Evolutionary conservation across 2,113 vertebrate species (phyloP), one percentile per base, ranked within the genome.

Genomic region (Oreocharis arfaki): DNA sequence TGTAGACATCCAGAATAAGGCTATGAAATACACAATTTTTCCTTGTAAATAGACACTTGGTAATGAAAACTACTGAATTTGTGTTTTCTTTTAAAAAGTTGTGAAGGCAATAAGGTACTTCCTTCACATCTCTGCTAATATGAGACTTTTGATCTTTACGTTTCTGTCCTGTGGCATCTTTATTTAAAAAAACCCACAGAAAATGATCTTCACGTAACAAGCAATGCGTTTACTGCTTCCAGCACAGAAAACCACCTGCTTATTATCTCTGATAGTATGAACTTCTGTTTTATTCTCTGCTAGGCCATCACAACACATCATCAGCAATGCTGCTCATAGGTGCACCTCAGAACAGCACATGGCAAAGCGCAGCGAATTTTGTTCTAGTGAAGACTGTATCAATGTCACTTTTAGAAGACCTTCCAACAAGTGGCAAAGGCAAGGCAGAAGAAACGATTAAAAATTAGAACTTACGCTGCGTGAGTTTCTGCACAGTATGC

Each of bases 181-280:
- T 37, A 84, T 70, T 60, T 5, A 15, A 80, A 94, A 57, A 28
- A 33, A 5, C 3, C 4, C 23, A 69, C 20, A 83, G 67, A 93
- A 92, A 92, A 94, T 55, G 1, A 93, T 80, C 82, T 95, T 83
- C 82, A 86, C 3, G 0, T 84, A 95, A 74, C 49, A 91, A 94
- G 76, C 49, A 94, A 94, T 47, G 78, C 74, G 71, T 93, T 97
- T 95, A 91, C 87, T 80, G 82, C 90, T 96, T 90, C 87, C 87
- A 94, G 90, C 79, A 88, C 47, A 84, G 60, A 96, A 95, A 96
- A 73, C 42, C 39, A 77, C 47, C 61, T 39, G 33, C 35, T 95
- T 94, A 93, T 94, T 94, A 87, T 70, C 87, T 91, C 50, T 41
- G 79, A 84, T 78, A 46, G 35, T 81, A 74, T 74, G 52, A 96